Evolutionary conservation across 2,113 vertebrate species (phyloP), one percentile per base, ranked within the genome.

Genomic region (Puntigrus tetrazona): DNA sequence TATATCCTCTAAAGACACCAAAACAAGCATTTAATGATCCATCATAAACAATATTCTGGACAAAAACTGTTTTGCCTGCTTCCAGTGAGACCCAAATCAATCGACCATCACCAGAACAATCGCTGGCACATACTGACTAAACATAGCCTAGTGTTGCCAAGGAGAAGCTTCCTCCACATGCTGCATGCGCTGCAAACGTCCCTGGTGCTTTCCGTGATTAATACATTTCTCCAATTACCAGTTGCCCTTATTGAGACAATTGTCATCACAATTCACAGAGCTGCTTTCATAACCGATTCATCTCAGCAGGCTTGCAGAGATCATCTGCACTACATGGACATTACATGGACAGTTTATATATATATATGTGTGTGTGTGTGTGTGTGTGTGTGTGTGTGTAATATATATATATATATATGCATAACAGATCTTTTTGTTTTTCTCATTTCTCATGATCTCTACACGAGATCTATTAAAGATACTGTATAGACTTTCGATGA

Each of bases 61-160:
- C 14, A 47, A 65, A 80, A 45, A 45, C n/a, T 1, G 78, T 77
- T 77, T 80, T 80, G 38, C 10, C 38, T 65, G 38, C 25, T 65
- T 63, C 18, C 77, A 13, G 16, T 47, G 61, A 80, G 59, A 80
- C 78, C 41, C 38, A 47, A 47, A 80, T 80, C 78, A 80, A 50
- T 80, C 78, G 61, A 67, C 38, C 59, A 25, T 80, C 59, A 80
- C 78, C 59, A 67, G 78, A 31, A 45, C 41, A 63, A 80, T 47
- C 41, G 18, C 14, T 80, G 78, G 41, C 59, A 47, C 41, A 65
- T 59, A 11, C n/a, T 20, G 38, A 41, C 78, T 80, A 80, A 80
- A 80, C 78, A 67, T 80, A 80, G 78, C 59, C 38, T 80, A n/a
- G 78, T 67, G 78, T 80, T 80, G 59, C 78, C 78, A 80, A 80